Percentiles rank a stretch among this genome's conserved stretches.
phyloP scores from a whole-genome alignment of 2,797 vertebrate genomes.

The Lagorchestes hirsutus region DNA sequence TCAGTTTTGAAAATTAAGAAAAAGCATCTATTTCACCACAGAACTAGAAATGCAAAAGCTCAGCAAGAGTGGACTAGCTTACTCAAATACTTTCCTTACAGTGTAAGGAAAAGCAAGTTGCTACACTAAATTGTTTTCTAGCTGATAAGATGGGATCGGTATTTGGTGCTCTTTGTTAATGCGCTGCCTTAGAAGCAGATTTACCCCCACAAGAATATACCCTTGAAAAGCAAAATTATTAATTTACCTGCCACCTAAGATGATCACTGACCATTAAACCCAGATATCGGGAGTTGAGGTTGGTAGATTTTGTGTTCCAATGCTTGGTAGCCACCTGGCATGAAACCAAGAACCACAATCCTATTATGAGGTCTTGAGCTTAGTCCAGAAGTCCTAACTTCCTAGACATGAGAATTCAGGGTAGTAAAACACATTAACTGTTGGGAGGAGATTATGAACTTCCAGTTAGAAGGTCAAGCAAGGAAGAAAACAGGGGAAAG shows the following conservation, averaged over 20 bases:
- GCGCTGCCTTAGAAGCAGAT: slow-evolving; percentile 35
- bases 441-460: slow-evolving; percentile 75
- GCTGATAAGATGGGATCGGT: slow-evolving; percentile 14
- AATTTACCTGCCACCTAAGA: slow-evolving; percentile 20
- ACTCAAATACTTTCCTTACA: slow-evolving; percentile 37
- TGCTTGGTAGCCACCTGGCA: slow-evolving; percentile 58
- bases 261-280: slow-evolving; percentile 22
- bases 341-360: slow-evolving; percentile 65
- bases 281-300: slow-evolving; percentile 50
- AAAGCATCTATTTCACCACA: slow-evolving; percentile 11
- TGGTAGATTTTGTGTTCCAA: slow-evolving; percentile 58
- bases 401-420: slow-evolving; percentile 55
- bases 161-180: slow-evolving; percentile 11
- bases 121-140: slow-evolving; percentile 34
- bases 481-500: slow-evolving; percentile 76
- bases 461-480: slow-evolving; percentile 78
- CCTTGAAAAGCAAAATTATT: slow-evolving; percentile 5
- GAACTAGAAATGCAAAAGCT: background rate
- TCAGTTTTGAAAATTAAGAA: slow-evolving; percentile 70
- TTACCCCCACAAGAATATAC: background rate
- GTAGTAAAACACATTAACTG: slow-evolving; percentile 74
- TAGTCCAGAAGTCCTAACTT: slow-evolving; percentile 66
- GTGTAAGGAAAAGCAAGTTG: background rate
- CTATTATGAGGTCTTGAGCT: slow-evolving; percentile 66
- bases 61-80: slow-evolving; percentile 28